A percentile compares a stretch with the other conserved stretches of the same genome.
phyloP scores from a whole-genome alignment of 2,113 vertebrate species.

The Myxocyprinus asiaticus region DNA sequence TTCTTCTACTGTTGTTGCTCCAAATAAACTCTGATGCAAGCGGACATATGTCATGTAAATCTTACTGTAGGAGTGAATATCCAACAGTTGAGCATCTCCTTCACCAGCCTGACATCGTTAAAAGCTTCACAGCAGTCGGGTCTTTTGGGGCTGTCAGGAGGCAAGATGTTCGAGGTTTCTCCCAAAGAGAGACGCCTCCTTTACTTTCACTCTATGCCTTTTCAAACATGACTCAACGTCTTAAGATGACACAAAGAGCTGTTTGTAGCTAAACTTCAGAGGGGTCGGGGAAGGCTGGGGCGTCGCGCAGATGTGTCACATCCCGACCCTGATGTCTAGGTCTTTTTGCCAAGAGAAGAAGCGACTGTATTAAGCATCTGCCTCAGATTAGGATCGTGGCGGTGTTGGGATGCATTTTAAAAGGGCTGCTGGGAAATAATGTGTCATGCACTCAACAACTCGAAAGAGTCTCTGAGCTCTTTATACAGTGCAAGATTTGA shows the following conservation, averaged over 20 bases:
- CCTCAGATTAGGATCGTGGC: conserved; percentile 24
- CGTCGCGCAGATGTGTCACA: conserved; percentile 5
- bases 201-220: not conserved
- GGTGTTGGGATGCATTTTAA: conserved; percentile 1
- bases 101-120: conserved; percentile 2
- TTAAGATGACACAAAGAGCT: not conserved
- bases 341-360: not conserved
- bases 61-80: not conserved
- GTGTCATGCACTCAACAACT: too few species aligned
- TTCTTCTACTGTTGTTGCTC: too few species aligned
- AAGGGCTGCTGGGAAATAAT: too few species aligned
- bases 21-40: not conserved
- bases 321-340: not conserved
- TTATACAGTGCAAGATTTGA: not conserved
- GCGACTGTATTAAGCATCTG: not conserved
- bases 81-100: not conserved
- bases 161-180: not conserved
- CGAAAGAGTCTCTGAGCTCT: not conserved
- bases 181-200: conserved; percentile 34
- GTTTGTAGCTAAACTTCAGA: conserved; percentile 33
- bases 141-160: conserved; percentile 31
- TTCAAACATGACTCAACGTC: conserved; percentile 7
- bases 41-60: conserved; percentile 19
- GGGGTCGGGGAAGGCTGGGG: not conserved
- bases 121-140: conserved; percentile 30